phyloP scores from a whole-genome alignment of 92 coral and sea anemone genomes.

The Muricea muricata region DNA sequence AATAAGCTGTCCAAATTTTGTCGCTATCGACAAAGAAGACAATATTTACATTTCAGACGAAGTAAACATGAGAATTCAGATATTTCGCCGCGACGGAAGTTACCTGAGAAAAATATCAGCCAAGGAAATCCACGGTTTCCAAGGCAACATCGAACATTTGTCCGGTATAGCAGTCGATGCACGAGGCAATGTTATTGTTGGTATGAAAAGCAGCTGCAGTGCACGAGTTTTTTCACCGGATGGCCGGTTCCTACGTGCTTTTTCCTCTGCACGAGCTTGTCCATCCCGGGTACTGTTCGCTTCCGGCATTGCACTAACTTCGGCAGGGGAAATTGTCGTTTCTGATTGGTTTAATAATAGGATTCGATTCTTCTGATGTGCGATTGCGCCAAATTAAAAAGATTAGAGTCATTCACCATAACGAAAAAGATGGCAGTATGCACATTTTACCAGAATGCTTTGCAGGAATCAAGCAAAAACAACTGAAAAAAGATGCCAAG shows the following conservation, averaged over 20 bases:
- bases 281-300: constrained; percentile 24
- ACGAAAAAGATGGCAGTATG: too few relatives aligned
- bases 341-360: constrained; percentile 32
- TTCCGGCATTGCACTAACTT: constrained; percentile 34
- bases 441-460: too few relatives aligned
- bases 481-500: too few relatives aligned
- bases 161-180: constrained; percentile 35
- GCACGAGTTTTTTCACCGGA: constrained; percentile 33
- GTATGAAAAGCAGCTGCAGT: constrained; percentile 29
- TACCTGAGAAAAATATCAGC: constrained; percentile 37
- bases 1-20: constrained; percentile 43
- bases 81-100: constrained; percentile 37
- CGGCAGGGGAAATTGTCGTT: constrained; percentile 44
- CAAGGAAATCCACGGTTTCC: constrained; percentile 35
- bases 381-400: not conserved
- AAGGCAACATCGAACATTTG: constrained; percentile 4
- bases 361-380: constrained; percentile 23
- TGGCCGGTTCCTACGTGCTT: constrained; percentile 29
- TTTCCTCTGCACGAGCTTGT: constrained; percentile 16
- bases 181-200: constrained; percentile 34
- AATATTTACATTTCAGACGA: constrained; percentile 35
- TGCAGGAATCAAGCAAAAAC: too few relatives aligned
- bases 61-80: constrained; percentile 33
- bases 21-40: constrained; percentile 44
- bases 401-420: not conserved